A percentile compares a stretch with the other conserved stretches of the same genome.
phyloP scores from a whole-genome alignment of 2,113 vertebrate genomes.

The Leptocoma aspasia region DNA sequence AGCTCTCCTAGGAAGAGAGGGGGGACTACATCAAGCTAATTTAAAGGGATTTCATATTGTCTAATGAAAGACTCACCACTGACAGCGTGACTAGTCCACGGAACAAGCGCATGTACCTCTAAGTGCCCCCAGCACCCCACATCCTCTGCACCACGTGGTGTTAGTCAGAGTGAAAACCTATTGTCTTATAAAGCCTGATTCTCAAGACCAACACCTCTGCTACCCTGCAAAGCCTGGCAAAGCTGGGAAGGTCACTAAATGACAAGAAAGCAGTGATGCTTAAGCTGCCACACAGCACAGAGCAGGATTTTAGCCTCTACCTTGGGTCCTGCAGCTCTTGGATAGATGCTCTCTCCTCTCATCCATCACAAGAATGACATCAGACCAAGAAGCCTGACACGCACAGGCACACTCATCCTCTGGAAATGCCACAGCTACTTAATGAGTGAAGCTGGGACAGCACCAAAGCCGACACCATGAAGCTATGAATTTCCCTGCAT shows the following conservation, averaged over 20 bases:
- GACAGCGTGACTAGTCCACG: neutral
- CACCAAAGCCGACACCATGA: constrained; percentile 40
- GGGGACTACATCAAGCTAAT: neutral
- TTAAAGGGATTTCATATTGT: constrained; percentile 6
- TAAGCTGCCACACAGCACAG: neutral
- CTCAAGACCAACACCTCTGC: neutral
- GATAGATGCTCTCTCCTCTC: constrained; percentile 44
- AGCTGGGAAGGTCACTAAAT: neutral
- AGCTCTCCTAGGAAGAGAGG: neutral
- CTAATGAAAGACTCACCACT: neutral
- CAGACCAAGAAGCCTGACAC: constrained; percentile 16
- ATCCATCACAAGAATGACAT: constrained; percentile 52
- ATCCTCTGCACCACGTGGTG: neutral
- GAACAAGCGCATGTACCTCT: neutral
- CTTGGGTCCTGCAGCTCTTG: constrained; percentile 1
- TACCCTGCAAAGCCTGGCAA: neutral
- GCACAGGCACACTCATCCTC: constrained; percentile 50
- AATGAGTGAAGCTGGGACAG: constrained; percentile 58
- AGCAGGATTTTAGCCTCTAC: neutral
- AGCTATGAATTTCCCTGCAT: constrained; percentile 65
- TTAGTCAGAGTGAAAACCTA: neutral
- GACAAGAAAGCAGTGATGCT: neutral
- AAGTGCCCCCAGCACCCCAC: neutral
- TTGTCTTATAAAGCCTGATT: neutral
- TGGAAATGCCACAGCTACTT: constrained; percentile 67